Percentiles rank a stretch among this genome's conserved stretches.
Evolutionary conservation across 2,113 vertebrate species (phyloP).

Genomic region (Pseudorasbora parva): DNA sequence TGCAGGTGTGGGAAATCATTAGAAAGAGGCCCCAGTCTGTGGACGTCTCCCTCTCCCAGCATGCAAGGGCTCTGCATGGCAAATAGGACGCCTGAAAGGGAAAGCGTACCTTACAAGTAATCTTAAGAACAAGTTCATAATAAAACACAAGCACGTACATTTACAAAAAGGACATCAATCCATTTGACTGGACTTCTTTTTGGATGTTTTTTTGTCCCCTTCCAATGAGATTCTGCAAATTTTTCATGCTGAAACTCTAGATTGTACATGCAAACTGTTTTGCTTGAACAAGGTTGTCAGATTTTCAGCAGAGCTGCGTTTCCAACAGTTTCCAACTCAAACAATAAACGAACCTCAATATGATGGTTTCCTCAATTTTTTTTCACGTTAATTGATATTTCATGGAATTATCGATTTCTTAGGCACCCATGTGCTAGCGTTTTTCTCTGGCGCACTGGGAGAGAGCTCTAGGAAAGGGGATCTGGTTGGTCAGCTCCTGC

Average conservation of each 20-base stretch:
- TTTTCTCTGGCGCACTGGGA: conserved; percentile 63
- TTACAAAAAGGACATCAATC: background rate
- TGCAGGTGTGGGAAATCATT: conserved; percentile 91
- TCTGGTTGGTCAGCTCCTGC: conserved; percentile 70
- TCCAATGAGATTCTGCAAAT: conserved; percentile 13
- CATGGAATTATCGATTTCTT: conserved; percentile 67
- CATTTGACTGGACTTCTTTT: background rate
- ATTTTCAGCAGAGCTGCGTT: background rate
- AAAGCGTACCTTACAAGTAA: conserved; percentile 80
- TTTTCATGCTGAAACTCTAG: conserved; percentile 23
- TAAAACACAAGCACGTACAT: conserved; percentile 1
- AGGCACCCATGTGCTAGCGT: conserved; percentile 71
- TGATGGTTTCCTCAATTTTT: conserved; percentile 51
- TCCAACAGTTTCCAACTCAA: conserved; percentile 58
- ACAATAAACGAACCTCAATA: conserved; percentile 46
- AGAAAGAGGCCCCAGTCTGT: conserved; percentile 65
- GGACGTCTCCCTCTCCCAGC: conserved; percentile 47
- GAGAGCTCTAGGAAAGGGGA: conserved; percentile 57
- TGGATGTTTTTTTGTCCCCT: background rate
- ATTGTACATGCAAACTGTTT: conserved; percentile 18
- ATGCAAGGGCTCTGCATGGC: conserved; percentile 85
- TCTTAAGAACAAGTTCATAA: conserved; percentile 71
- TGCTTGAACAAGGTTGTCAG: conserved; percentile 25
- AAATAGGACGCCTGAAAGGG: conserved; percentile 82
- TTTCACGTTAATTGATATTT: conserved; percentile 69